A percentile compares a stretch with the other conserved stretches of the same genome.
Evolutionary conservation across 2,113 vertebrate genomes (phyloP).

Genomic region (Hippocampus guttulatus): DNA sequence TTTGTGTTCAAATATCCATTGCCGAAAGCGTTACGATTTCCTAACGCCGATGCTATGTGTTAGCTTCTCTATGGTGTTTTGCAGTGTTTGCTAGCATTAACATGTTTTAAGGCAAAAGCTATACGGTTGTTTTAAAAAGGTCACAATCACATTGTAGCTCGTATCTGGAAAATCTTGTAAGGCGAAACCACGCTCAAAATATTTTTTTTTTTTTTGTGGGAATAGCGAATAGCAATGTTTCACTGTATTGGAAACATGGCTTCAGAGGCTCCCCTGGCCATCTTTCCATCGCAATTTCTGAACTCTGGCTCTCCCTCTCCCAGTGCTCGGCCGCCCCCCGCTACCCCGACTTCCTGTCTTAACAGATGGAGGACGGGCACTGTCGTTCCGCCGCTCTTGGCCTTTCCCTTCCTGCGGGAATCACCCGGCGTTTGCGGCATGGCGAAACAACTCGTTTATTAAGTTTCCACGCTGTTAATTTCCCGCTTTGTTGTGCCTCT

Average conservation of each 20-base stretch:
- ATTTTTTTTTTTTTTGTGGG: too few species aligned
- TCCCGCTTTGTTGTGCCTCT: constrained; percentile 64
- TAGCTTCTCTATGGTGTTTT: background rate
- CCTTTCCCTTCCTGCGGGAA: constrained; percentile 64
- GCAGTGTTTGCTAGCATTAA: background rate
- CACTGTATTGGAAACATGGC: background rate
- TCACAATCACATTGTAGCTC: too few species aligned
- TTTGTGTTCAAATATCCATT: background rate
- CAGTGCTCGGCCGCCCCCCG: constrained; percentile 29
- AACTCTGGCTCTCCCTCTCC: constrained; percentile 63
- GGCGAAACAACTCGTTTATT: constrained; percentile 61
- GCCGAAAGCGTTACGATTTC: too few species aligned
- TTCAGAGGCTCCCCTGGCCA: constrained; percentile 37
- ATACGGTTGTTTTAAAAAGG: background rate
- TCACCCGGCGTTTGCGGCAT: constrained; percentile 45
- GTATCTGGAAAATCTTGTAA: too few species aligned
- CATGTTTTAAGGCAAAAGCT: too few species aligned
- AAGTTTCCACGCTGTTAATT: constrained; percentile 68
- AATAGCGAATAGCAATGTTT: background rate
- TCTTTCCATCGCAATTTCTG: constrained; percentile 64
- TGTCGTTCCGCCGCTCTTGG: constrained; percentile 52
- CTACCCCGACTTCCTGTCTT: constrained; percentile 66
- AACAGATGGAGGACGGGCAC: constrained; percentile 37
- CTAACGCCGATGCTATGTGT: background rate
- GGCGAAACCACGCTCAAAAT: too few species aligned